Conservation (phyloP, 2,797 vertebrate species). For the Trachops cirrhosus region DNA sequence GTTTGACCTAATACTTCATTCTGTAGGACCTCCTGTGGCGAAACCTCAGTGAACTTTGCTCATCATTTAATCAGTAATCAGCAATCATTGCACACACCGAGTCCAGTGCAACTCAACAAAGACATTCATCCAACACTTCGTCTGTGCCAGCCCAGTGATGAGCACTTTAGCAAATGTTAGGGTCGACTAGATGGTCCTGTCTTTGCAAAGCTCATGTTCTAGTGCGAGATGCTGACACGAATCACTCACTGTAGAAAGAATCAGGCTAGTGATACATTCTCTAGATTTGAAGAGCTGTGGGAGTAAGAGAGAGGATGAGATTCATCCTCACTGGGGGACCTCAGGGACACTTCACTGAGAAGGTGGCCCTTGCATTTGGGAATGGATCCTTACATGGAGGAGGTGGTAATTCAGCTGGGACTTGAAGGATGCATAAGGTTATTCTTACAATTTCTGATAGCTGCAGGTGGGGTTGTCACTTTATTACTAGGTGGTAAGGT, state of each 20-base stretch:
- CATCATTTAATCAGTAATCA: not conserved
- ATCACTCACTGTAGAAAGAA: not conserved
- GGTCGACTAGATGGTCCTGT: not conserved
- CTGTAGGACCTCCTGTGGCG: not conserved
- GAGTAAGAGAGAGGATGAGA: not conserved
- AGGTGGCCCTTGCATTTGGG: not conserved
- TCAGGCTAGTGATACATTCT: not conserved
- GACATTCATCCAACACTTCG: too few species aligned
- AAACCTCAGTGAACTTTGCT: not conserved
- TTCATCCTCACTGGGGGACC: not conserved
- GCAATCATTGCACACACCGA: not conserved
- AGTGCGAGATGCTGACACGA: not conserved
- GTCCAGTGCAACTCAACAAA: not conserved
- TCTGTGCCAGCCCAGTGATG: fast-evolving
- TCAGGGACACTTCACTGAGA: not conserved
- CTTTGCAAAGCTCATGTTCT: not conserved
- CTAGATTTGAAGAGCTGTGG: not conserved
- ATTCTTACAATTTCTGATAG: not conserved
- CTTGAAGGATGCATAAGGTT: not conserved
- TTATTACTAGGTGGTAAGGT: not conserved
- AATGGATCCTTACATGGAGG: not conserved
- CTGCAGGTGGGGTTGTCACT: not conserved
- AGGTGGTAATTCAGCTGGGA: not conserved
- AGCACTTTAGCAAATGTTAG: not conserved
- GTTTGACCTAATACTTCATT: not conserved